Evolutionary conservation across 53 echinoderm and acorn worm species (phyloP), one percentile per base, ranked within the genome.

Genomic region (Astropecten irregularis): DNA sequence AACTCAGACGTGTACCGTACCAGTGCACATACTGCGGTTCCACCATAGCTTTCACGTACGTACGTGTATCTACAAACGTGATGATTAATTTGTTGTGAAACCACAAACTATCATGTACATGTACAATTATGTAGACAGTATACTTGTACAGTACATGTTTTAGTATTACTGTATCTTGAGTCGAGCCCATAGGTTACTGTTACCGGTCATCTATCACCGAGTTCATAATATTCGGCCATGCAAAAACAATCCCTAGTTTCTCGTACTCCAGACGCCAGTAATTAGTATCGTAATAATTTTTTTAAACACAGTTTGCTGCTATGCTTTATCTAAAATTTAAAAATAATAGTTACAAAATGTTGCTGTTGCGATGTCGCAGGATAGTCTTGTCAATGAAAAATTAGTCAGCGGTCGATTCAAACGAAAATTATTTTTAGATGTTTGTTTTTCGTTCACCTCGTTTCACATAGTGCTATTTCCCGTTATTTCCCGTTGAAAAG

Each of bases 151-250:
- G 52, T 73, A 76, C 76, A 76, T 35, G 76, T 74, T 61, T 48
- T 56, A 37, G 0, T 29, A 57, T 57, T 51, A 62, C 62, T 46
- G 61, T 40, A 48, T 46, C 47, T 10, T 40, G 40, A 11, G 25
- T 18, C 50, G 6, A 30, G 23, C 25, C 36, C 15, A 19, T 15
- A 40, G 28, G 14, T 27, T 36, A 28, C 42, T 13, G 11, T 28
- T 42, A 37, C 27, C 68, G 28, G 33, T 21, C 36, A 62, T 79
- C 79, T 61, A 15, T 79, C 79, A 47, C 19, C 79, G 61, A 61
- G 47, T 62, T 62, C 62, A 79, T 79, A 62, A 79, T 11, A 79
- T 79, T 79, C 18, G 79, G 79, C 79, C 79, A 29, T 37, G 23
- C n/a, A n/a, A 62, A 62, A 31, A 23, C 8, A n/a, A 4, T 79